Evolutionary conservation across 2,113 vertebrate genomes (phyloP), one percentile per base, ranked within the genome.

Genomic region (Onychostoma macrolepis): DNA sequence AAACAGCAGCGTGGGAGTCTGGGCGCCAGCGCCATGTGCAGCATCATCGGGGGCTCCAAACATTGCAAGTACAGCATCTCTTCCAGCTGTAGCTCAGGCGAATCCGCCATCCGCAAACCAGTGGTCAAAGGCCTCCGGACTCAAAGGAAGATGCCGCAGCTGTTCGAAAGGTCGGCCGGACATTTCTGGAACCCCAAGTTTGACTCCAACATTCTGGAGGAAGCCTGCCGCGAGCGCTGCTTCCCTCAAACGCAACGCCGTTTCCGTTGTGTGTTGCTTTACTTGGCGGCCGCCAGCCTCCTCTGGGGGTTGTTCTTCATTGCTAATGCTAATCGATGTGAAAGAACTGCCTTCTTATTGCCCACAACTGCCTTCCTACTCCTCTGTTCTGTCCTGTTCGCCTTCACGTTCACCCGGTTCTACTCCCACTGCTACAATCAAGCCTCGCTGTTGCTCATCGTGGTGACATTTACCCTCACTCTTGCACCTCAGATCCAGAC

Each of bases 151-250:
- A 94, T 96, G 63, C 98, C 97, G 0, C 97, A 97, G 89, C 95
- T 99, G 79, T 99, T 99, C 28, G 98, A 99, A 90, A 95, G 98
- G 92, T 98, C 98, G 5, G 97, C 97, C 7, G 94, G 95, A 71
- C 96, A 96, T 79, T 99, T 97, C 95, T 99, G 98, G 98, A 96
- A 98, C 94, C 98, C 97, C 85, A 96, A 96, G 91, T 99, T 99
- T 63, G 98, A 99, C 93, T 99, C 98, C 1, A 92, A 95, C 87
- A 97, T 98, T 88, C 93, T 99, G 91, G 98, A 99, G 90, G 97
- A 98, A 89, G 98, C 97, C 4, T 99, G 98, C 86, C 95, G 96
- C 89, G 97, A 99, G 92, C 94, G 97, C 85, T 98, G 98, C 93
- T 99, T 99, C 91, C 98, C 98, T 0, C 98, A 99, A 93, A 97